Percentiles rank a stretch among this genome's conserved stretches.
Evolutionary conservation across 2,113 vertebrate genomes (phyloP).

Genomic region (Holacanthus passer): DNA sequence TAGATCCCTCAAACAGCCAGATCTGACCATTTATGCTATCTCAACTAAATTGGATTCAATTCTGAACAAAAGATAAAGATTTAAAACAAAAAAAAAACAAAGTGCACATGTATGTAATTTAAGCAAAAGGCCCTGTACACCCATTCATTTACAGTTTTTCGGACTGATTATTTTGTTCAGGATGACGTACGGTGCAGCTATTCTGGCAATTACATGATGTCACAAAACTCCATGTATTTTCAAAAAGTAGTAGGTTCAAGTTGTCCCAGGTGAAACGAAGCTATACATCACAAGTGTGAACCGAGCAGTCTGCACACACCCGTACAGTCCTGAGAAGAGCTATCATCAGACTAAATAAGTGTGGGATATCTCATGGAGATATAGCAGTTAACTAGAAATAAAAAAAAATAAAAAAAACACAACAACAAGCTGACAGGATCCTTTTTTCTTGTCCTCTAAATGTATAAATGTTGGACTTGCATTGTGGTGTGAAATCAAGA

Average conservation of each 20-base stretch:
- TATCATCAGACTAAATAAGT: slow-evolving; percentile 3
- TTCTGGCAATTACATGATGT: background rate
- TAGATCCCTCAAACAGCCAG: background rate
- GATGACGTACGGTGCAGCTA: background rate
- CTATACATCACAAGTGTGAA: background rate
- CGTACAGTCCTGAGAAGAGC: background rate
- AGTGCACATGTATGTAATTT: background rate
- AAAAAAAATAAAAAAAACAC: background rate
- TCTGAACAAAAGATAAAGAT: too few relatives aligned
- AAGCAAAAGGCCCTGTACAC: background rate
- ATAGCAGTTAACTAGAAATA: background rate
- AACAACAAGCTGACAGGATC: background rate
- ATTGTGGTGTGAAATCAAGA: background rate
- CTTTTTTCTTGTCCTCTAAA: background rate
- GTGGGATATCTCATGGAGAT: background rate
- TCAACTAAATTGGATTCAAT: background rate
- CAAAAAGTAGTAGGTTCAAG: background rate
- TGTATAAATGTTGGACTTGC: background rate
- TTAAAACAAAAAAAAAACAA: too few relatives aligned
- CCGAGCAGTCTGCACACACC: background rate
- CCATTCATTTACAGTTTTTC: background rate
- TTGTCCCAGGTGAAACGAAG: background rate
- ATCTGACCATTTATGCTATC: background rate
- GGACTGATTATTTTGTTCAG: background rate
- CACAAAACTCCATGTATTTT: background rate